Evolutionary conservation across 2,113 vertebrate species (phyloP), one percentile per base, ranked within the genome.

Genomic region (Coreoperca whiteheadi): DNA sequence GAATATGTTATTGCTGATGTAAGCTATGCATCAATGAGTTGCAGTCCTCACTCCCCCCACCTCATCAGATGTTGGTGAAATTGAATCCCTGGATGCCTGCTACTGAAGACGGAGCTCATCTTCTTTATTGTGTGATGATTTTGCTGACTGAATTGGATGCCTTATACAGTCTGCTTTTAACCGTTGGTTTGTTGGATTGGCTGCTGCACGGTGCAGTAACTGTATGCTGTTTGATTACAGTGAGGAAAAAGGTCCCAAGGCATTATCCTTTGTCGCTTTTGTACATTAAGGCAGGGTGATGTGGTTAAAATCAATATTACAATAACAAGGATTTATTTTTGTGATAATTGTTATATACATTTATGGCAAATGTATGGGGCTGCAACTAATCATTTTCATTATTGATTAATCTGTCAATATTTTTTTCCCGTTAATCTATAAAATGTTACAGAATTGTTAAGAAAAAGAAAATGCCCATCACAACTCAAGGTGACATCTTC

Each of bases 1-100:
- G 79, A 93, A 93, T 93, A 89, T 88, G 93, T 88, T 88, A 92
- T 87, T 82, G 82, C 89, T 86, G 88, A 89, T 90, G 86, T 83
- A 91, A 87, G 88, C 79, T 78, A 59, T 89, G 84, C 87, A 92
- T 85, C 82, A 86, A 53, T 86, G 85, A 79, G 73, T 87, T 83
- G 12, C 73, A 66, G 61, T 34, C 9, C 41, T 37, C 30, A 53
- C 25, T n/a, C 18, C 53, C 75, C 57, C 65, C 34, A 46, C 50
- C 39, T 87, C 82, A 74, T 89, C 71, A 88, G 74, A 87, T 73
- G 87, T 89, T 85, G 68, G 61, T 69, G 78, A 90, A 89, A 89
- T 79, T 85, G 82, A 89, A 80, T 91, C 84, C 81, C 84, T 85
- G 48, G 78, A 81, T 86, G 70, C 41, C 60, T 39, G 61, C 85